phyloP scores from a whole-genome alignment of 2,888 invertebrate genomes.

The Orgyia antiqua region DNA sequence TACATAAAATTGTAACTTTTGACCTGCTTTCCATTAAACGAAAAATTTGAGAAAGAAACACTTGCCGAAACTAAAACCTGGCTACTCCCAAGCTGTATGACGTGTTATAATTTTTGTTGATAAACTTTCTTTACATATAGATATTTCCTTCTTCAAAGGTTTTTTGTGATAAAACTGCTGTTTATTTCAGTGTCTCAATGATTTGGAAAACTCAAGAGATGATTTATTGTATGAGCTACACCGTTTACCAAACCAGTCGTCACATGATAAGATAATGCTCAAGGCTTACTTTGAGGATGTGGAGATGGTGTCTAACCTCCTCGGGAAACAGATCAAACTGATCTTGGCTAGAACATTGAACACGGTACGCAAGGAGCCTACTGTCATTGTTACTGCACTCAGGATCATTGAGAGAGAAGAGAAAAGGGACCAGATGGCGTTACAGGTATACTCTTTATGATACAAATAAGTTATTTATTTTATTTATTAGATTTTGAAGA shows the following conservation, averaged over 20 bases:
- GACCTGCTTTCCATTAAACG: too few species aligned
- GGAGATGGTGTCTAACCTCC: slow-evolving; percentile 89
- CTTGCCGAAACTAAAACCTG: too few species aligned
- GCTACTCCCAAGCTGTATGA: too few species aligned
- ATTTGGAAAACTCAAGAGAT: slow-evolving; percentile 97
- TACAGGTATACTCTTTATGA: slow-evolving; percentile 73
- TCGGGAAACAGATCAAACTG: slow-evolving; percentile 95
- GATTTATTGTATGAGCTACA: slow-evolving; percentile 96
- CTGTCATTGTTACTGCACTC: slow-evolving; percentile 96
- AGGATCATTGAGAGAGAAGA: slow-evolving; percentile 98
- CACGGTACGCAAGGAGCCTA: slow-evolving; percentile 95
- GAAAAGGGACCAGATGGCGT: slow-evolving; percentile 92
- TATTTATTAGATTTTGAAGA: too few species aligned
- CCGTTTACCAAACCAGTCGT: slow-evolving; percentile 93
- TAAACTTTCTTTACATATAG: too few species aligned
- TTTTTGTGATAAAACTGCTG: too few species aligned
- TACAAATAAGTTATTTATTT: too few species aligned
- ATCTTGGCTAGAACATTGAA: slow-evolving; percentile 94
- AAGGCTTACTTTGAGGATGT: slow-evolving; percentile 98
- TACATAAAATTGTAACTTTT: too few species aligned
- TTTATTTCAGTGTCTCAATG: slow-evolving; percentile 90
- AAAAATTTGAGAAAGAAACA: too few species aligned
- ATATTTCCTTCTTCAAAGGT: too few species aligned
- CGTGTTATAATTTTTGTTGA: too few species aligned
- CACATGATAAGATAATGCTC: slow-evolving; percentile 93